Evolutionary conservation across 2,113 vertebrate genomes (phyloP).

Genomic region (Pleuronectes platessa): DNA sequence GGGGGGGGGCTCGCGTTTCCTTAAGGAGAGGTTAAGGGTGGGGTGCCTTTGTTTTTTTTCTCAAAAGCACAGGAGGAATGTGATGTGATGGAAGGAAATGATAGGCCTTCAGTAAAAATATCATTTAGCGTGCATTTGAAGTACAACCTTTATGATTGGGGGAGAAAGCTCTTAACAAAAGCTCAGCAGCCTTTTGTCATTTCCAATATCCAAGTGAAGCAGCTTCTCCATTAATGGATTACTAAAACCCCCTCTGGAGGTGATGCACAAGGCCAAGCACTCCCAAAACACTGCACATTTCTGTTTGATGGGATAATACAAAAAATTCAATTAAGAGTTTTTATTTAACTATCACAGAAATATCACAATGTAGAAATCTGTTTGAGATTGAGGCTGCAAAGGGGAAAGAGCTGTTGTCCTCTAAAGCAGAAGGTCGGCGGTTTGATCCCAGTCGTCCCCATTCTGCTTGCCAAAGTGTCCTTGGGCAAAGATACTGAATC

Average conservation of each 20-base stretch:
- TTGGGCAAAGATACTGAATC: too few relatives aligned
- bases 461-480: too few relatives aligned
- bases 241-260: neutral
- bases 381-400: too few relatives aligned
- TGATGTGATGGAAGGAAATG: conserved; percentile 34
- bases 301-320: neutral
- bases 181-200: conserved; percentile 6
- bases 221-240: neutral
- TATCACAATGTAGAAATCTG: too few relatives aligned
- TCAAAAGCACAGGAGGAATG: conserved; percentile 50
- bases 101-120: conserved; percentile 18
- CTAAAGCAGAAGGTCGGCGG: too few relatives aligned
- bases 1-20: conserved; percentile 54
- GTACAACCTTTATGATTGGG: conserved; percentile 14
- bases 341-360: neutral
- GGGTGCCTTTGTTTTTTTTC: conserved; percentile 58
- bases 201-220: conserved; percentile 13
- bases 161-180: conserved; percentile 18
- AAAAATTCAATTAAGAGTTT: neutral
- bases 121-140: conserved; percentile 27
- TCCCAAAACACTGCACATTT: neutral
- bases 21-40: conserved; percentile 61
- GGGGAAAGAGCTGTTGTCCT: too few relatives aligned
- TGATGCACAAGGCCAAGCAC: neutral
- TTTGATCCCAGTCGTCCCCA: too few relatives aligned